phyloP scores from a whole-genome alignment of 2,113 vertebrate genomes.

The Chloropsis hardwickii region DNA sequence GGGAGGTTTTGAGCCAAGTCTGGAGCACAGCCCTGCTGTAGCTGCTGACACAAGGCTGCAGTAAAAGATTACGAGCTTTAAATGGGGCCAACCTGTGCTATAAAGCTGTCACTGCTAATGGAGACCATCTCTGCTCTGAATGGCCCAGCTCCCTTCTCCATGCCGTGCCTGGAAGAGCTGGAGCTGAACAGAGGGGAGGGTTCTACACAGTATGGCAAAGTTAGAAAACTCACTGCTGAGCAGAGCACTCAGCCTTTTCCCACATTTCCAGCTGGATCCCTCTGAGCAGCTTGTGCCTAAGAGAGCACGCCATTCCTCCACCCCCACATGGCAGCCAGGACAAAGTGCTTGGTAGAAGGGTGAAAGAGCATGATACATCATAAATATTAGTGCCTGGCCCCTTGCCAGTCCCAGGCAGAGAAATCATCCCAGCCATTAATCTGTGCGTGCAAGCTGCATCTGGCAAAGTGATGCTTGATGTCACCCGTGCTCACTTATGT shows the following conservation, averaged over 20 bases:
- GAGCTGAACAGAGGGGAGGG: neutral
- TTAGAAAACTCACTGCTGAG: neutral
- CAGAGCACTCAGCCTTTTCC: neutral
- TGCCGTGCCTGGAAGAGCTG: neutral
- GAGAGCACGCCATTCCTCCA: neutral
- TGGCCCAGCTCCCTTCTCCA: neutral
- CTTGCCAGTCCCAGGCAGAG: slow-evolving; percentile 26
- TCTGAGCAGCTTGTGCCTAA: neutral
- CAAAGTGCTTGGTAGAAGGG: neutral
- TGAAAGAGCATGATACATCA: neutral
- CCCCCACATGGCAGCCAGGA: slow-evolving; percentile 4
- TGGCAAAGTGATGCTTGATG: neutral
- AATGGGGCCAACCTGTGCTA: neutral
- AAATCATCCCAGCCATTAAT: neutral
- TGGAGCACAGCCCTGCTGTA: neutral
- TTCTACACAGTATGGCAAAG: neutral
- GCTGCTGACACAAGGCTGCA: neutral
- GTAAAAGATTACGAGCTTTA: neutral
- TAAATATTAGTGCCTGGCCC: slow-evolving; percentile 15
- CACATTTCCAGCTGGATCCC: neutral
- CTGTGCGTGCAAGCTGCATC: neutral
- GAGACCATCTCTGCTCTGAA: neutral
- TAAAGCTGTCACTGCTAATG: slow-evolving; percentile 36
- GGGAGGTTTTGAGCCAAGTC: neutral
- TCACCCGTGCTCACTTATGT: neutral